phyloP scores from a whole-genome alignment of 2,113 vertebrate genomes.

The Catharus bicknelli region DNA sequence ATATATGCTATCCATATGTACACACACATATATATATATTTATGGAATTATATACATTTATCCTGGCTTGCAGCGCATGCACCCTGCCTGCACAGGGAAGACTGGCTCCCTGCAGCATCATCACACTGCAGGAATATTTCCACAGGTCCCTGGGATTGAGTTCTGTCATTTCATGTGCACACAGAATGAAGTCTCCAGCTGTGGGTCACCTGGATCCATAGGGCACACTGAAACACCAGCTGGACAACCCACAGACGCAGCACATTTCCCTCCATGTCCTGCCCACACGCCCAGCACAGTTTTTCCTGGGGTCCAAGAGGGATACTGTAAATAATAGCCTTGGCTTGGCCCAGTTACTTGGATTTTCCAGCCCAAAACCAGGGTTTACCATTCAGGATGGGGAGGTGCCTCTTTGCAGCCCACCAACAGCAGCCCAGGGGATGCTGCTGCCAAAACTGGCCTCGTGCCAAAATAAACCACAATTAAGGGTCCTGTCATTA shows the following conservation, averaged over 20 bases:
- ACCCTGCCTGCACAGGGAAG: not conserved
- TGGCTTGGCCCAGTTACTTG: too few relatives aligned
- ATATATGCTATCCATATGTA: not conserved
- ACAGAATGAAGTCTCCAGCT: not conserved
- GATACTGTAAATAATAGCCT: not conserved
- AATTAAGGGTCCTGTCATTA: not conserved
- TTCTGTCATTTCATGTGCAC: accelerated
- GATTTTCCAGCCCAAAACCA: not conserved
- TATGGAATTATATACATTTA: not conserved
- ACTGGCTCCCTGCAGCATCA: accelerated
- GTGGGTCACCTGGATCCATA: not conserved
- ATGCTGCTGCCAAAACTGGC: not conserved
- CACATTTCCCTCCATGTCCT: not conserved
- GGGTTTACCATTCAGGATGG: accelerated
- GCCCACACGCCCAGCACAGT: not conserved
- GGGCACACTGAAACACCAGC: not conserved
- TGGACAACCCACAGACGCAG: not conserved
- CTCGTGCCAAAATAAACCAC: not conserved
- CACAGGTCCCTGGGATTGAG: not conserved
- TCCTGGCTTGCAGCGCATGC: not conserved
- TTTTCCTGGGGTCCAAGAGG: accelerated
- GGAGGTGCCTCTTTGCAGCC: not conserved
- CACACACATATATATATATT: not conserved
- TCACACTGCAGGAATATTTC: accelerated
- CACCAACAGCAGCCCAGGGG: not conserved